phyloP scores from a whole-genome alignment of 2,888 invertebrate species.

The Scaeva pyrastri region DNA sequence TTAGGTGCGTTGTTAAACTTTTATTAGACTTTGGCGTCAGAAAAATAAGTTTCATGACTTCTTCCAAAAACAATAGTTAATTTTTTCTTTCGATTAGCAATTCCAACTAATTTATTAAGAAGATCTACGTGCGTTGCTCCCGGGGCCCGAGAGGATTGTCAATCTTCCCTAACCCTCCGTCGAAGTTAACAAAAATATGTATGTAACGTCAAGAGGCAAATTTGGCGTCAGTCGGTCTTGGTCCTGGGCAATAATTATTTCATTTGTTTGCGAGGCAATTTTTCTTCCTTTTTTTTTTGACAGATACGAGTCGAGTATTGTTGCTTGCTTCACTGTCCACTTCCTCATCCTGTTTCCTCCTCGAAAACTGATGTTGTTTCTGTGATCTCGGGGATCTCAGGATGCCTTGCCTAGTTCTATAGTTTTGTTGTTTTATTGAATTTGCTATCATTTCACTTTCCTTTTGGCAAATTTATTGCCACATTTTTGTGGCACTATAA shows the following conservation, averaged over 20 bases:
- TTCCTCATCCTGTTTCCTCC: neutral
- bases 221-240: neutral
- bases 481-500: conserved; percentile 72
- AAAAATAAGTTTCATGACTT: conserved; percentile 5
- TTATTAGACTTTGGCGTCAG: conserved; percentile 13
- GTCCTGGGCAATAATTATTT: conserved; percentile 59
- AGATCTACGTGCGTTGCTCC: conserved; percentile 34
- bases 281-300: conserved; percentile 30
- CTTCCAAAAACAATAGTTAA: conserved; percentile 42
- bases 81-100: conserved; percentile 52
- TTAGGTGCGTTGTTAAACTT: conserved; percentile 7
- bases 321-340: too few relatives aligned
- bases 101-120: conserved; percentile 55
- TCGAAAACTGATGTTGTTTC: neutral
- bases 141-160: conserved; percentile 6
- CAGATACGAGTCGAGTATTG: neutral
- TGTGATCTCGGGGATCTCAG: too few relatives aligned
- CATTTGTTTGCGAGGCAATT: conserved; percentile 60
- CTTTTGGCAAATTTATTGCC: conserved; percentile 72
- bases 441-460: conserved; percentile 57
- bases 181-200: neutral
- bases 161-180: neutral
- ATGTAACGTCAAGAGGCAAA: neutral
- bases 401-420: conserved; percentile 1
- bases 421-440: conserved; percentile 71